phyloP scores from a whole-genome alignment of 2,888 invertebrate genomes.

The Hydrotaea cyrtoneurina region DNA sequence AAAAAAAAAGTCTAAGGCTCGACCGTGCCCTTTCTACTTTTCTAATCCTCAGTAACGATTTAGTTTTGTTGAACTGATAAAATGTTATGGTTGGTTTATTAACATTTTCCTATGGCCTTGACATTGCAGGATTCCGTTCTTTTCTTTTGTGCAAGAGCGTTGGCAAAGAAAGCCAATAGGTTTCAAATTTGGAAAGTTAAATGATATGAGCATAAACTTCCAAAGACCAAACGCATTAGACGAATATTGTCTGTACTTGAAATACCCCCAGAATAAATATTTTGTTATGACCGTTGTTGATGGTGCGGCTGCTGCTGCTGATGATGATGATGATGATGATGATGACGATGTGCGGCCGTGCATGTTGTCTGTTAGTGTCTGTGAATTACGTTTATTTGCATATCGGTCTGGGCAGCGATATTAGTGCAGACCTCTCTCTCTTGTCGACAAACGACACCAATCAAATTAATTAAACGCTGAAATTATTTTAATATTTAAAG shows the following conservation, averaged over 20 bases:
- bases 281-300: neutral
- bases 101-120: too few relatives aligned
- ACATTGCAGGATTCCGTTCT: too few relatives aligned
- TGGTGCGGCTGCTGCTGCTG: neutral
- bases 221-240: neutral
- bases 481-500: slow-evolving; percentile 40
- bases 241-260: neutral
- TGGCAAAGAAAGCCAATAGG: too few relatives aligned
- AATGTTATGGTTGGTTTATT: too few relatives aligned
- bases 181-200: too few relatives aligned
- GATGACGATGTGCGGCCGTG: neutral
- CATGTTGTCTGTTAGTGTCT: slow-evolving; percentile 6
- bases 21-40: too few relatives aligned
- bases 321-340: neutral
- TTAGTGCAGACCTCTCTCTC: slow-evolving; percentile 18
- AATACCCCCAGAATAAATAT: neutral
- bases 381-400: slow-evolving; percentile 31
- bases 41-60: too few relatives aligned
- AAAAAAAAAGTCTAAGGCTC: too few relatives aligned
- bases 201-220: too few relatives aligned
- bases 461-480: slow-evolving; percentile 39
- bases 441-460: slow-evolving; percentile 19
- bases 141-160: too few relatives aligned
- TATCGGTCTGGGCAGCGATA: neutral
- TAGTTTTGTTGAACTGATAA: too few relatives aligned